Base-by-base conservation (phyloP, 1,140 invertebrate species). In the Cataglyphis hispanica region DNA sequence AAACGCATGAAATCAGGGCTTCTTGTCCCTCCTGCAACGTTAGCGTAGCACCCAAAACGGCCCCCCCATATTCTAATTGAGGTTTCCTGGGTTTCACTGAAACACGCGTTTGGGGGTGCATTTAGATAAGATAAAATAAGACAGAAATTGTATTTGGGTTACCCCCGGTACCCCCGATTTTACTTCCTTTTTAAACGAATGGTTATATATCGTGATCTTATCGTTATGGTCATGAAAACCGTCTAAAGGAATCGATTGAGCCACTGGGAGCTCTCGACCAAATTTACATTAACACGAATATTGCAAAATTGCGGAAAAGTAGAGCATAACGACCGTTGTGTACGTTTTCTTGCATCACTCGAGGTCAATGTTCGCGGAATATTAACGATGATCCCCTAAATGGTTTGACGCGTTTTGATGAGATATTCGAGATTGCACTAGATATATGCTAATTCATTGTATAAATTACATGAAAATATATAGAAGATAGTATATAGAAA, bases 21-120 rank as follows among this genome's bases (percentile, higher is more conserved):
- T 97, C 95, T 86, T 97, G 96, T 56, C 97, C 97, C 70, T 97
- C 97, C 88, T 97, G 96, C 75, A 95, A 92, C 96, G 97, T 78
- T 96, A 97, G 19, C 96, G 96, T 87, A 96, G 95, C 74, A 97
- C 95, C 92, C 96, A 95, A 91, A 85, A 91, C 96, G 50, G 96
- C 96, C 22, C 97, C 97, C 89, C 97, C 97, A 93, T 97, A 97
- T 92, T 98, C 97, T 74, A 98, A 96, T 60, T 97, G 95, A 1
- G 98, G 98, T 72, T 96, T 96, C 93, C 97, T 97, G 8, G 98
- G 98, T 88, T 97, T 96, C 87, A 98, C 98, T 96, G 95, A n/a
- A 96, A 96, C 50, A 72, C 25, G 66, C 37, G 61, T 74, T 74
- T n/a, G n/a, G 74, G 40, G 37, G 16, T 74, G 31, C 67, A 74